These are phyloP conservation scores for Sisyra terminalis DNA, from an alignment of 2,888 invertebrate genomes.

Conservation along the genomic window DNA sequence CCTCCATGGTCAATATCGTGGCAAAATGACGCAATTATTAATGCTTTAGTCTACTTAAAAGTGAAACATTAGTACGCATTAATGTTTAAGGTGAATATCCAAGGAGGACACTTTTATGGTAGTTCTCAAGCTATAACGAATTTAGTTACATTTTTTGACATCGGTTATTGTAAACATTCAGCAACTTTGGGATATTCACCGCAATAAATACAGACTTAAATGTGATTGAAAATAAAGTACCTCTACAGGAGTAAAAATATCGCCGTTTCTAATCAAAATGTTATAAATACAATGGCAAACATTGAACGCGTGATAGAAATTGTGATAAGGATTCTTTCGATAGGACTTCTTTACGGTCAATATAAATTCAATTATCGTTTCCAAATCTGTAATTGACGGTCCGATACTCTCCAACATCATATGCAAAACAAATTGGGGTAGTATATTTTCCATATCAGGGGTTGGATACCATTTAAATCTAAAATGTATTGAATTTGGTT, in stretches of 20 bases:
- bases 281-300: conserved; percentile 41
- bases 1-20: conserved; percentile 49
- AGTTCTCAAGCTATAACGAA: no score
- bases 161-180: neutral
- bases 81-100: no score
- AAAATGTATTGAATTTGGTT: no score
- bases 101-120: no score
- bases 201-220: neutral
- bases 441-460: conserved; percentile 29
- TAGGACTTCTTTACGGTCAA: conserved; percentile 32
- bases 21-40: conserved; percentile 38
- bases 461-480: conserved; percentile 40
- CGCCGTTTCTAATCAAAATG: conserved; percentile 31
- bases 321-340: conserved; percentile 39
- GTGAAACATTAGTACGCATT: no score
- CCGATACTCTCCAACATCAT: conserved; percentile 35
- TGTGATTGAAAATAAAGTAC: conserved; percentile 18
- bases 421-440: conserved; percentile 33
- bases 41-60: conserved; percentile 29
- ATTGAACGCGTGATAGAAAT: conserved; percentile 43
- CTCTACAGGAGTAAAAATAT: conserved; percentile 31
- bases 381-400: conserved; percentile 25
- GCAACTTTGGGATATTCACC: no score
- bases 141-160: neutral
- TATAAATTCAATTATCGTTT: conserved; percentile 28